phyloP scores from a whole-genome alignment of 1,140 invertebrate genomes.

The Drosophila bocki region DNA sequence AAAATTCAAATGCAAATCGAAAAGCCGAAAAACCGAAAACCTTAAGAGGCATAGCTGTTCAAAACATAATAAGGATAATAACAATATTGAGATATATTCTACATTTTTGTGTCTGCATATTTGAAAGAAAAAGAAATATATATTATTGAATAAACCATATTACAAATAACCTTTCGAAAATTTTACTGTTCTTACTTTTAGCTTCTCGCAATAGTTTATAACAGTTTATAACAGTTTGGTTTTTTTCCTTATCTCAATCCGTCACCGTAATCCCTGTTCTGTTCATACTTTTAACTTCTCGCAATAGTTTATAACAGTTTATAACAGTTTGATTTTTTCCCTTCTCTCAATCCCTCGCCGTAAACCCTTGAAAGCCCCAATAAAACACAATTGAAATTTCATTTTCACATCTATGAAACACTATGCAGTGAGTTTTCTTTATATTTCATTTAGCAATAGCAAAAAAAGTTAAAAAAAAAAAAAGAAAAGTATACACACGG shows the following conservation, averaged over 20 bases:
- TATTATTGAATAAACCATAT: slow-evolving; percentile 51
- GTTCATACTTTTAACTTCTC: background rate
- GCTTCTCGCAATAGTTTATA: too few species aligned
- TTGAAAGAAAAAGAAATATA: slow-evolving; percentile 45
- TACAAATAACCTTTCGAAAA: slow-evolving; percentile 33
- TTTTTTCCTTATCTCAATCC: too few species aligned
- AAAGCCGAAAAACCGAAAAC: slow-evolving; percentile 21
- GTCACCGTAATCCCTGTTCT: background rate
- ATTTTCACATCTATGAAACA: slow-evolving; percentile 25
- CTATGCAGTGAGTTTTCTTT: slow-evolving; percentile 14
- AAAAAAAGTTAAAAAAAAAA: slow-evolving; percentile 19
- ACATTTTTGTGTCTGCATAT: slow-evolving; percentile 72
- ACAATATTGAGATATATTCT: slow-evolving; percentile 56
- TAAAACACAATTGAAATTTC: background rate
- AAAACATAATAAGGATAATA: slow-evolving; percentile 54
- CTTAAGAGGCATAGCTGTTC: slow-evolving; percentile 58
- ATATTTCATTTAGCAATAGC: slow-evolving; percentile 31
- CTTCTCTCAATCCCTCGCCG: too few species aligned
- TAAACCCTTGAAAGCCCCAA: background rate
- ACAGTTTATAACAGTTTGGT: too few species aligned
- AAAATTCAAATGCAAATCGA: slow-evolving; percentile 10
- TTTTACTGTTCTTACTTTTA: background rate
- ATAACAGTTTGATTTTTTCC: too few species aligned
- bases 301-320: too few species aligned
- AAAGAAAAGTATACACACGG: slow-evolving; percentile 21